A percentile compares a stretch with the other conserved stretches of the same genome.
Evolutionary conservation across 1,140 invertebrate species (phyloP).

Genomic region (Panulirus ornatus): DNA sequence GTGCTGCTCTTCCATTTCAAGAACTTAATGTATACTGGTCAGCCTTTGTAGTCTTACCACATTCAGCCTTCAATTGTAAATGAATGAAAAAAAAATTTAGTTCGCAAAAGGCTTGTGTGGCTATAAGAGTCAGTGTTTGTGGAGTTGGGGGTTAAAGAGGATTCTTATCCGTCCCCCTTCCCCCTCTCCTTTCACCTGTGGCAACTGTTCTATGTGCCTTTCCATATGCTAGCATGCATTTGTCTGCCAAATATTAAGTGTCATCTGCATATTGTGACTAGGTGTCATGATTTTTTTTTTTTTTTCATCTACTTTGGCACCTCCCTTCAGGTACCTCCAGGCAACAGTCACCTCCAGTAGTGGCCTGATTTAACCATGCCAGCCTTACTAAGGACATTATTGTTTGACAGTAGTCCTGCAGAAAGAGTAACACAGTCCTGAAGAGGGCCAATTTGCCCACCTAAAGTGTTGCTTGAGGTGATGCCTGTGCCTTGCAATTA

Average conservation of each 20-base stretch:
- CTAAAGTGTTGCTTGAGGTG: constrained; percentile 60
- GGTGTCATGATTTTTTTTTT: constrained; percentile 11
- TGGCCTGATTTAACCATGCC: constrained; percentile 49
- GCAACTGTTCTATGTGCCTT: constrained; percentile 70
- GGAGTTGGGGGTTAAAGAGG: constrained; percentile 16
- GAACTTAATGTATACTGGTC: constrained; percentile 13
- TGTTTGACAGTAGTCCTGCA: constrained; percentile 36
- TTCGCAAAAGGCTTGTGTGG: constrained; percentile 36
- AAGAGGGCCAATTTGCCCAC: constrained; percentile 22
- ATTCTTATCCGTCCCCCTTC: constrained; percentile 10
- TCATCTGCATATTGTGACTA: constrained; percentile 40
- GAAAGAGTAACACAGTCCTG: background rate
- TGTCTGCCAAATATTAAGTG: constrained; percentile 66
- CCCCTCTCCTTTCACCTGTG: constrained; percentile 38
- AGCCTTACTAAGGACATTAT: constrained; percentile 56
- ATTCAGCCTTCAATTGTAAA: constrained; percentile 4
- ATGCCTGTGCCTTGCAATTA: constrained; percentile 67
- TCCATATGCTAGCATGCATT: constrained; percentile 68
- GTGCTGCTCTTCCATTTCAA: constrained; percentile 58
- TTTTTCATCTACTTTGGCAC: constrained; percentile 19
- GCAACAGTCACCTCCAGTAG: constrained; percentile 59
- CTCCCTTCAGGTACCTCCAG: constrained; percentile 45
- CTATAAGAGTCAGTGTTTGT: constrained; percentile 19
- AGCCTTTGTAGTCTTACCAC: constrained; percentile 20
- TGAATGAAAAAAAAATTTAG: constrained; percentile 22